A percentile compares a stretch with the other conserved stretches of the same genome.
Evolutionary conservation across 2,797 vertebrate species (phyloP).

Genomic region (Tolypeutes matacus): DNA sequence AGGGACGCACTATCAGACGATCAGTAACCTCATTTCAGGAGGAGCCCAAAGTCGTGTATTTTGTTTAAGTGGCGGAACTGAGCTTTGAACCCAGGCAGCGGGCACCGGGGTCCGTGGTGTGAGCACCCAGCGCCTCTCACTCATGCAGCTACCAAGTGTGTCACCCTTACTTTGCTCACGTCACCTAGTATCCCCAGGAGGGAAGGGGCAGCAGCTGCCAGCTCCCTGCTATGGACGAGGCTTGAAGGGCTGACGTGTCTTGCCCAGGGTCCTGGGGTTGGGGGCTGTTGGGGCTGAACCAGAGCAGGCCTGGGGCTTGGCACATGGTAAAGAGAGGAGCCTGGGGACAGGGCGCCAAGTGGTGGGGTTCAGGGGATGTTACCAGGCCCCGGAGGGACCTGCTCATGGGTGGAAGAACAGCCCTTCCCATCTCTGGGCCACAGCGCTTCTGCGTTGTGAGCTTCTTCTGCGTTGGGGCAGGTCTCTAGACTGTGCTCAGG

Average conservation of each 20-base stretch:
- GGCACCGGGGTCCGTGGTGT: fast-evolving
- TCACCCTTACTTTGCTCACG: fast-evolving
- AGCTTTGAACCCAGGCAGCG: background rate
- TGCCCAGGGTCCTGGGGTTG: background rate
- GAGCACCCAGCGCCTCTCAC: background rate
- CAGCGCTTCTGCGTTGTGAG: too few relatives aligned
- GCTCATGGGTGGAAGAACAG: background rate
- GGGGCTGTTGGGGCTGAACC: background rate
- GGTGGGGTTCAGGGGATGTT: background rate
- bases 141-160: fast-evolving
- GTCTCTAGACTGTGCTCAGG: background rate
- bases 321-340: background rate
- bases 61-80: background rate
- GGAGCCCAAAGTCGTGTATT: background rate
- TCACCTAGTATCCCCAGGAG: fast-evolving
- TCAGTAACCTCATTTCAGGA: background rate
- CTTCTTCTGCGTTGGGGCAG: slow-evolving; percentile 34
- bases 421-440: background rate
- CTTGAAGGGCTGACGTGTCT: fast-evolving
- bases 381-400: background rate
- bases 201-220: background rate
- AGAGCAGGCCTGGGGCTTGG: background rate
- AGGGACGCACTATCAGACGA: background rate
- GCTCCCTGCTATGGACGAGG: fast-evolving
- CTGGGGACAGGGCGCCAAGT: background rate